Evolutionary conservation across 2,888 invertebrate species (phyloP), one percentile per base, ranked within the genome.

Genomic region (Sphaerolaimus hirsutus): DNA sequence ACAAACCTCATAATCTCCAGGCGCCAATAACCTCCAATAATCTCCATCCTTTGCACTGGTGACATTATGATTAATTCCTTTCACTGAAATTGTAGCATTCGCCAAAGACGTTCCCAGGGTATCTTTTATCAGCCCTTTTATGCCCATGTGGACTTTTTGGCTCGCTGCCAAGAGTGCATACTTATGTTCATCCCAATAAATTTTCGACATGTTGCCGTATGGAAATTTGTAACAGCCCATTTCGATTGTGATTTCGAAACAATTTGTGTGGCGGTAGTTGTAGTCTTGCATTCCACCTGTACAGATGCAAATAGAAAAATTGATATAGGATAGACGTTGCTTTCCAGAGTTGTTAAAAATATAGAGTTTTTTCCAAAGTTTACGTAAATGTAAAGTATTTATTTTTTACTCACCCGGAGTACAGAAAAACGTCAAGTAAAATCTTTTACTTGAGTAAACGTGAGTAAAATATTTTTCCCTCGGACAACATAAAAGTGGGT

Each of bases 281-380:
- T 86, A 97, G 67, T 97, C 97, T 67, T 93, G 89, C 91, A 93
- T 91, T 4, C 91, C 91, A 1, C 91, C 89, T 10, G 76, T 45
- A 26, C 51, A 22, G 24, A 41, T 29, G n/a, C 14, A 10, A 21
- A 1, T n/a, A n/a, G n/a, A n/a, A n/a, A 27, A 32, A 45, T 32
- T 38, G 24, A n/a, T n/a, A n/a, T n/a, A n/a, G n/a, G n/a, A n/a
- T n/a, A n/a, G n/a, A n/a, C n/a, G n/a, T n/a, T n/a, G n/a, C n/a
- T n/a, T n/a, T n/a, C n/a, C n/a, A n/a, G n/a, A n/a, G n/a, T n/a
- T n/a, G n/a, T n/a, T n/a, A n/a, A n/a, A n/a, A n/a, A n/a, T n/a
- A n/a, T n/a, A n/a, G n/a, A n/a, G n/a, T n/a, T n/a, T n/a, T n/a
- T n/a, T n/a, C n/a, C n/a, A n/a, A n/a, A n/a, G n/a, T n/a, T n/a